Evolutionary conservation across 2,888 invertebrate species (phyloP), one percentile per base, ranked within the genome.

Genomic region (Athalia circularis): DNA sequence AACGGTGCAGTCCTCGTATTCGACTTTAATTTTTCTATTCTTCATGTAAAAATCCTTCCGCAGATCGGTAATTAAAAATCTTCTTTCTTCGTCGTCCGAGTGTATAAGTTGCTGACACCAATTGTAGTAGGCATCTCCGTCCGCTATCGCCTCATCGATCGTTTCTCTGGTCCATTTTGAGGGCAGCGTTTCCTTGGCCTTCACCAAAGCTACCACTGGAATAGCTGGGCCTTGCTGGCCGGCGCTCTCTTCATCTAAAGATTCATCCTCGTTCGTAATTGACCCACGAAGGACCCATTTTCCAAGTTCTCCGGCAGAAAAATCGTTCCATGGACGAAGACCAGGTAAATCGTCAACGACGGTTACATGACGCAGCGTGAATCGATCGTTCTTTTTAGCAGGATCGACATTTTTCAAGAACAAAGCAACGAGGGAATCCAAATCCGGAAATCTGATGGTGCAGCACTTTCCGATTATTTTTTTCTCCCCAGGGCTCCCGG

Each of bases 181-280:
- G 0, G 90, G 86, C 0, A 86, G 80, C 1, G 84, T 85, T 8
- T 90, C 83, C n/a, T 83, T 85, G 1, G 88, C 87, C 54, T 85
- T 87, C 0, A 91, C 84, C 59, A 92, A 80, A 6, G 90, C 90
- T 4, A 90, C 86, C 0, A 91, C 85, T 6, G 91, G 89, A 76
- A 90, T 91, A 1, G 91, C 90, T 0, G 91, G 88, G 6, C 91
- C 91, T 82, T 92, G 92, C 15, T 82, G 81, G 15, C 92, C 91
- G 65, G 89, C 86, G 3, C 87, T 89, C 45, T 89, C 87, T 0
- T 89, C 86, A 0, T 87, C 84, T 78, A 91, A 86, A 0, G 65
- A 80, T 3, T 87, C 88, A n/a, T 85, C 81, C 1, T 84, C 80
- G 77, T 84, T 85, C 4, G 87, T 81, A 4, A 87, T 85, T 0